Conservation (phyloP, 2,113 vertebrate species). For the Albula glossodonta region DNA sequence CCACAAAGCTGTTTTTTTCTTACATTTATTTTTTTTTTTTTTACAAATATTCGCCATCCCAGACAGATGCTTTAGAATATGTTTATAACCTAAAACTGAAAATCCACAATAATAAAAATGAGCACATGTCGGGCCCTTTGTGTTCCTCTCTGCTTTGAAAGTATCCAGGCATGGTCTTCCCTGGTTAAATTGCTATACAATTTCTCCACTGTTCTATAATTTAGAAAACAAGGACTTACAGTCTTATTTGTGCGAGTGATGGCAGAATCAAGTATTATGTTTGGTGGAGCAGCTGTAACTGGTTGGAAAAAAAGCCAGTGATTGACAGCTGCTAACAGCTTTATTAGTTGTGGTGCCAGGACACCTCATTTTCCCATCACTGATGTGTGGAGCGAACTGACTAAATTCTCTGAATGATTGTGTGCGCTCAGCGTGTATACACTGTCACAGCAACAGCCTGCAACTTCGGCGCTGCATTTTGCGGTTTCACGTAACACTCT, state of each 20-base stretch:
- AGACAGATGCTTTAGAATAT: constrained; percentile 8
- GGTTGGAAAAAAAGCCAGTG: no score
- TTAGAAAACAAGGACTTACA: not conserved
- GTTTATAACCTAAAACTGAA: constrained; percentile 6
- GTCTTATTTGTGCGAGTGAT: no score
- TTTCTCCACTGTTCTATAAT: not conserved
- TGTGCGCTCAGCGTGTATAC: no score
- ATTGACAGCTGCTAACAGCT: no score
- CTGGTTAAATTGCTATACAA: not conserved
- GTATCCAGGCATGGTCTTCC: not conserved
- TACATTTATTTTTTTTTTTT: not conserved
- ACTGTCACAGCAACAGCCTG: no score
- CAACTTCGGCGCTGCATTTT: not conserved
- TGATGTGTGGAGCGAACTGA: no score
- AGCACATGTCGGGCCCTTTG: not conserved
- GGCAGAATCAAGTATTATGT: no score
- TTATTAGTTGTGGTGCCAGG: no score
- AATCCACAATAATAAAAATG: not conserved
- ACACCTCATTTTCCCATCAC: no score
- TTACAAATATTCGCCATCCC: not conserved
- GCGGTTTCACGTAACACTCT: not conserved
- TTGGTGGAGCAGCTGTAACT: no score
- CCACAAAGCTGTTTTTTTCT: not conserved
- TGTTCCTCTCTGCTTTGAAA: not conserved
- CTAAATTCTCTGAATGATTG: no score